Percentiles rank a stretch among this genome's conserved stretches.
Conservation (phyloP, 2,797 vertebrate species). For the Discoglossus pictus region DNA sequence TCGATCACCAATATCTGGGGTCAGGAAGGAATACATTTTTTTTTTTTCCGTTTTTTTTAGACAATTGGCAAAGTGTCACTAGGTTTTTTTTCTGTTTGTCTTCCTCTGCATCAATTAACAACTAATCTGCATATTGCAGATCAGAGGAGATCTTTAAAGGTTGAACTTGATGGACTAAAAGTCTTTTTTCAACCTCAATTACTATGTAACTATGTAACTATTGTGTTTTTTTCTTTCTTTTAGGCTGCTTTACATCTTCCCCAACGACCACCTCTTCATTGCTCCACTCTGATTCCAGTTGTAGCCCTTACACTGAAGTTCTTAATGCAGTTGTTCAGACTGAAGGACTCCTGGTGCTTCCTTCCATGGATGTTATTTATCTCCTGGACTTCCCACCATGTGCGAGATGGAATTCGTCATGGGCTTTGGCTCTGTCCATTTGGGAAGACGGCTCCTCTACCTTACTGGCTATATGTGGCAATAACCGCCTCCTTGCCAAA, state of each 20-base stretch:
- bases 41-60: too few species aligned
- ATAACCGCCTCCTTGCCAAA: slow-evolving; percentile 90
- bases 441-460: slow-evolving; percentile 88
- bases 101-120: too few species aligned
- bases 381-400: slow-evolving; percentile 90
- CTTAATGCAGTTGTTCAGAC: slow-evolving; percentile 83
- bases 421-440: slow-evolving; percentile 94
- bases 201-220: too few species aligned
- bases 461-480: slow-evolving; percentile 91
- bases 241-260: slow-evolving; percentile 88
- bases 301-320: slow-evolving; percentile 83
- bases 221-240: slow-evolving; percentile 41
- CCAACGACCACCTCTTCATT: slow-evolving; percentile 88
- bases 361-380: slow-evolving; percentile 96
- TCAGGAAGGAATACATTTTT: too few species aligned
- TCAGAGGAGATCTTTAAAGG: too few species aligned
- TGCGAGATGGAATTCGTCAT: slow-evolving; percentile 88
- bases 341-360: slow-evolving; percentile 93
- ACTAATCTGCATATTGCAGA: too few species aligned
- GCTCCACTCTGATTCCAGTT: slow-evolving; percentile 88
- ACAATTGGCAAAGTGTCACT: too few species aligned
- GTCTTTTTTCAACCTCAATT: too few species aligned
- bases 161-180: too few species aligned
- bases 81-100: too few species aligned
- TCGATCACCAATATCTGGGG: too few species aligned